phyloP scores from a whole-genome alignment of 2,113 vertebrate species.

The Takifugu bimaculatus region DNA sequence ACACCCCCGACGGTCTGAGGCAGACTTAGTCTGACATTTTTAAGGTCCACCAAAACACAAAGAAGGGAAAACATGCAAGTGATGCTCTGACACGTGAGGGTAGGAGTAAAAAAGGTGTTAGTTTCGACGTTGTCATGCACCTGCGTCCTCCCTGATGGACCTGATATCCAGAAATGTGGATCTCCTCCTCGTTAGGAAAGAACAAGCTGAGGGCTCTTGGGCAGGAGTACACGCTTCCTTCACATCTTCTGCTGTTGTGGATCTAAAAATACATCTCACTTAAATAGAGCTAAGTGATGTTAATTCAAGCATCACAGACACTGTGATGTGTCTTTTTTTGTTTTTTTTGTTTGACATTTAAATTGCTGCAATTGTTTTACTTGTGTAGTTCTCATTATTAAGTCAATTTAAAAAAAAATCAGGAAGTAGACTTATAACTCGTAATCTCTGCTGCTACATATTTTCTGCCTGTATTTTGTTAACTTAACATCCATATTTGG shows the following conservation, averaged over 20 bases:
- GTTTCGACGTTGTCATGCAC: constrained; percentile 59
- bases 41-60: constrained; percentile 8
- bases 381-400: too few species aligned
- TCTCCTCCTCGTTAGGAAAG: constrained; percentile 92
- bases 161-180: constrained; percentile 88
- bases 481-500: too few species aligned
- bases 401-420: too few species aligned
- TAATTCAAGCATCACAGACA: too few species aligned
- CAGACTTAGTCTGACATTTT: constrained; percentile 77
- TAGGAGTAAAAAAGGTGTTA: not conserved
- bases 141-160: constrained; percentile 86
- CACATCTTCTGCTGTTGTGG: constrained; percentile 89
- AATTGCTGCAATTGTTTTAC: too few species aligned
- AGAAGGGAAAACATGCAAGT: not conserved
- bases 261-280: constrained; percentile 38
- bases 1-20: constrained; percentile 88
- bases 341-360: too few species aligned
- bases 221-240: constrained; percentile 85
- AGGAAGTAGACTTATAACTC: too few species aligned
- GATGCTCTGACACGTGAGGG: constrained; percentile 1
- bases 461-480: too few species aligned
- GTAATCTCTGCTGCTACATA: too few species aligned
- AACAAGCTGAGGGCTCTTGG: constrained; percentile 89
- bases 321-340: too few species aligned
- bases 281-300: too few species aligned